Base-by-base conservation (phyloP, 2,888 invertebrate genomes). In the Scrobipalpa costella region DNA sequence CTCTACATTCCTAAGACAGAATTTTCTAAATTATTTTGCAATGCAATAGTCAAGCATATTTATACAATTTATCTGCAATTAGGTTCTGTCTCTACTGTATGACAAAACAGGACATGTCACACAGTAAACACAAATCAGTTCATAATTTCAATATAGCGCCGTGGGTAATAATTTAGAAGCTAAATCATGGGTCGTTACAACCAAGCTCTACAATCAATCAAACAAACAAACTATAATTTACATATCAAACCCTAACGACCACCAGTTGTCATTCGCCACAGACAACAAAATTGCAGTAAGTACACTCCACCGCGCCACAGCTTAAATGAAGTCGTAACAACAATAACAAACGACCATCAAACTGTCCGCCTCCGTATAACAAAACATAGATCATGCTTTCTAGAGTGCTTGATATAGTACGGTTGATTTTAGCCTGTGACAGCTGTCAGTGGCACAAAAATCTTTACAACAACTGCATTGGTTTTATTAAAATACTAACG, bases 131-230 rank as follows among this genome's bases (percentile, higher is more conserved):
- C n/a, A 44, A 44, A n/a, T n/a, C 44, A 44, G 44, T 44, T 6
- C 13, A 13, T 13, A 44, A n/a, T 44, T 44, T 15, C n/a, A n/a
- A 44, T 44, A 44, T 15, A 44, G n/a, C 44, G n/a, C 44, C n/a
- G 44, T 44, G 5, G 44, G 44, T 44, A 44, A n/a, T 44, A 44
- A 44, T 44, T n/a, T 44, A 15, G 44, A 19, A 21, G 50, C 21
- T 50, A 17, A 50, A 50, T 50, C 50, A 50, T 15, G n/a, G 15
- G 6, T 2, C 0, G 9, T 50, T 17, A 19, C 50, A 50, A 50
- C 50, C 50, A 50, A 50, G 17, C 50, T 50, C 50, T n/a, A n/a
- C 21, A 17, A 50, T 50, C 50, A 50, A 11, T 50, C 50, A 50
- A 21, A 50, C 19, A n/a, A 44, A 44, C 44, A 44, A 44, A 44